phyloP scores from a whole-genome alignment of 2,797 vertebrate genomes.

The Anabacerthia variegaticeps region DNA sequence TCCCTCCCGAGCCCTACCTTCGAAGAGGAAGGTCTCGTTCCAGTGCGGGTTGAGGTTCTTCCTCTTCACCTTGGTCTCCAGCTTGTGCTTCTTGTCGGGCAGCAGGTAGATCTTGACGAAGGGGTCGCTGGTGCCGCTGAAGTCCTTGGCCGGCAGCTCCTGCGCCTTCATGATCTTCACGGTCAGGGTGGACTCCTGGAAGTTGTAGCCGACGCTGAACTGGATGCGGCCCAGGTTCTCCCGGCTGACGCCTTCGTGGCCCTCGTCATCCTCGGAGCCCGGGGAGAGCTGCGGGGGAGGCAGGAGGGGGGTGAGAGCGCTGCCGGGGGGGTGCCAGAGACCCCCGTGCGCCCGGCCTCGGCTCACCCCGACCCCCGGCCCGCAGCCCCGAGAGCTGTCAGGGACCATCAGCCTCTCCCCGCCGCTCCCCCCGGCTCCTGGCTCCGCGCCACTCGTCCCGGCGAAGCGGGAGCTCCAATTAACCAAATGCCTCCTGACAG shows the following conservation, averaged over 20 bases:
- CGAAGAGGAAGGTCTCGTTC: constrained; percentile 98
- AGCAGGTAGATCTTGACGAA: constrained; percentile 98
- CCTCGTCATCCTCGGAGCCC: constrained; percentile 92
- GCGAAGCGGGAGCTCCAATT: not conserved
- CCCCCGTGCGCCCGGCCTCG: accelerated
- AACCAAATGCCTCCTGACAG: constrained; percentile 61
- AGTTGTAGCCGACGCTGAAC: constrained; percentile 96
- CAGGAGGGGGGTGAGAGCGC: accelerated
- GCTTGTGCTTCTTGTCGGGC: constrained; percentile 98
- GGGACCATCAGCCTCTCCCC: not conserved
- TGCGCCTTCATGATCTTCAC: constrained; percentile 98
- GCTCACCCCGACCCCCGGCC: not conserved
- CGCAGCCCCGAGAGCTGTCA: not conserved
- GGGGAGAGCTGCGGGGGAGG: constrained; percentile 85
- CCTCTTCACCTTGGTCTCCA: constrained; percentile 99
- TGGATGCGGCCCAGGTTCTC: constrained; percentile 94
- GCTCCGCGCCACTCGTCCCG: not conserved
- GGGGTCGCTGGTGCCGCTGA: constrained; percentile 96
- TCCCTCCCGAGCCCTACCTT: constrained; percentile 78
- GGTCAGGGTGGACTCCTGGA: constrained; percentile 97
- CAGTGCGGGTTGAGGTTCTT: constrained; percentile 99
- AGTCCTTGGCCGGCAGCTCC: constrained; percentile 97
- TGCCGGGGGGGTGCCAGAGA: accelerated
- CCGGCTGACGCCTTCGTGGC: constrained; percentile 87
- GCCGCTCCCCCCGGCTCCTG: not conserved